Percentiles rank a stretch among this genome's conserved stretches.
These are phyloP conservation scores for Cecidostiba fungosa DNA, from an alignment of 2,888 invertebrate species.

Conservation along the genomic window DNA sequence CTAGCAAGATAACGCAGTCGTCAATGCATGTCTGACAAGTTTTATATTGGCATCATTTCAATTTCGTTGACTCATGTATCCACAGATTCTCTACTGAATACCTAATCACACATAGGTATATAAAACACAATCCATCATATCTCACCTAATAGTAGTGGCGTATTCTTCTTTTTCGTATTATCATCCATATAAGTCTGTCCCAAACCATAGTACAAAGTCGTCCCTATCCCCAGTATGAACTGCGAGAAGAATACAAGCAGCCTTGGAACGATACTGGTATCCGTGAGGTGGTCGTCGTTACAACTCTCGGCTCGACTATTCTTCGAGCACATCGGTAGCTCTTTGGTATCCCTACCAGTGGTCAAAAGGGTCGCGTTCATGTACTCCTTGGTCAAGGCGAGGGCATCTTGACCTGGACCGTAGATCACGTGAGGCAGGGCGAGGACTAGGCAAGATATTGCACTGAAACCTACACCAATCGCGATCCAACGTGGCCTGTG, in stretches of 20 bases:
- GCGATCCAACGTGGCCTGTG: conserved; percentile 87
- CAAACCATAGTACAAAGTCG: conserved; percentile 85
- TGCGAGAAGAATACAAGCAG: conserved; percentile 85
- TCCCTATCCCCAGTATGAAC: conserved; percentile 86
- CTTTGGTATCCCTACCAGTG: conserved; percentile 63
- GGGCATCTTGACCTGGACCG: conserved; percentile 83
- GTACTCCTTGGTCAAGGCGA: conserved; percentile 81
- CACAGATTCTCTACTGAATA: not conserved
- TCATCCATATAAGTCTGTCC: conserved; percentile 87
- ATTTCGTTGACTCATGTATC: not conserved
- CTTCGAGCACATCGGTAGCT: conserved; percentile 73
- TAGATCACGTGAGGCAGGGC: conserved; percentile 84
- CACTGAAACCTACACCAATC: conserved; percentile 84
- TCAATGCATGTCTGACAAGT: not conserved
- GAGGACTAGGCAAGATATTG: conserved; percentile 83
- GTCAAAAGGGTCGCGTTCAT: conserved; percentile 74
- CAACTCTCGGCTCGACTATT: conserved; percentile 78
- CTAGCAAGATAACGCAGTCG: not conserved
- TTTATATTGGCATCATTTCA: not conserved
- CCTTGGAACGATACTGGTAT: conserved; percentile 81
- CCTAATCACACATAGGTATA: not conserved
- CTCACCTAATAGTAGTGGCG: conserved; percentile 83
- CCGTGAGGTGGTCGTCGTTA: conserved; percentile 78
- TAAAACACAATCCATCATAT: not conserved
- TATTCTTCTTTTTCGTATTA: conserved; percentile 85